Evolutionary conservation across 2,113 vertebrate species (phyloP), one percentile per base, ranked within the genome.

Genomic region (Cacatua alba): DNA sequence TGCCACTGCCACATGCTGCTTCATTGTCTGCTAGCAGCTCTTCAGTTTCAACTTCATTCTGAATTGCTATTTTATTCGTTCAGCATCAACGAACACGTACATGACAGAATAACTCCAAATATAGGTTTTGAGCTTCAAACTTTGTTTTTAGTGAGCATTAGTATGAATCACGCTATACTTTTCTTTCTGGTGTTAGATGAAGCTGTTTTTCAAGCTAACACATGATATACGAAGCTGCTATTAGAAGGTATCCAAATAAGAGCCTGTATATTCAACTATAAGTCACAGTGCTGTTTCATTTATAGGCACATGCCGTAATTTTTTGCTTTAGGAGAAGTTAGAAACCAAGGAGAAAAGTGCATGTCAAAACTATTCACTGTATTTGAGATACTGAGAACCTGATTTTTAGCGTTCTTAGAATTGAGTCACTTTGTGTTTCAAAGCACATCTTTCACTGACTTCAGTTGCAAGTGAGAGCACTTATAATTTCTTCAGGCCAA

Each of bases 21-120:
- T 7, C 17, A 39, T 65, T 0, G 0, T 63, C 48, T 79, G 14
- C 53, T 53, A 67, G 76, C 12, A 81, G 62, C 57, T n/a, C 17
- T 60, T 78, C 0, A 0, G 3, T 55, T 81, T 76, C 57, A 33
- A 0, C 12, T 78, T 76, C 1, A 0, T 87, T 75, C 60, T 53
- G 31, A 80, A 29, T 72, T 82, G 25, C 41, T 80, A 0, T 57
- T 94, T 80, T 44, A 37, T 77, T 76, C 28, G 37, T 49, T 83
- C 25, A 85, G 15, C 46, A 14, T 71, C 62, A 46, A 29, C 44
- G 69, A 57, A 25, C 5, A 7, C 13, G 15, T 17, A 57, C 19
- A 3, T 41, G 33, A 41, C 16, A 72, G 17, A 91, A 37, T 60
- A 85, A 65, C 11, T 80, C 16, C 4, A 51, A 2, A 35, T 64